Base-by-base conservation (phyloP, 2,888 invertebrate genomes). In the Erannis defoliaria region DNA sequence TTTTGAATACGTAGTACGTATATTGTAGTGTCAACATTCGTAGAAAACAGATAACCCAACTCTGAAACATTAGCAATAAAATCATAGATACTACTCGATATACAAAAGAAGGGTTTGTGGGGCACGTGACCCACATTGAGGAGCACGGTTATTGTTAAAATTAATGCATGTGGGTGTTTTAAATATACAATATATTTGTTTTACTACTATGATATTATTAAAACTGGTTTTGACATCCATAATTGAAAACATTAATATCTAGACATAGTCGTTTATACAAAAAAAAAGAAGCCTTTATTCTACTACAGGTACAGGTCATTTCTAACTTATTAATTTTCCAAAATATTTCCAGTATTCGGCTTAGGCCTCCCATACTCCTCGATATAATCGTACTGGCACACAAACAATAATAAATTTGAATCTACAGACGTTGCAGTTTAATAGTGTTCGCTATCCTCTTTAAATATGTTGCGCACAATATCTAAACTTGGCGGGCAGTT, bases 101-200 rank as follows among this genome's bases (percentile, higher is more conserved):
- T 12, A 48, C 19, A 23, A 9, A 19, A 38, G n/a, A 67, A 64
- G 61, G 65, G 61, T 75, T 68, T 72, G 67, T 58, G 53, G 55
- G 73, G 70, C 80, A 80, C 80, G 81, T 82, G 81, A 81, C 81
- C 80, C 81, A 77, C 80, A 82, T 81, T 70, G 66, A 73, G 64
- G 63, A 61, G 54, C 53, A 63, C 51, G 50, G 55, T n/a, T 40
- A 66, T 68, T 70, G 63, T n/a, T 42, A 55, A 68, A 58, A 46
- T 53, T 51, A 35, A 60, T 33, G 12, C 40, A 63, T 66, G 64
- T 42, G 68, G 59, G 66, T 45, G 59, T 62, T 55, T 48, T 19
- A 43, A 21, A 54, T 55, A 42, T 5, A 14, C 14, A 23, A 26
- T 8, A 0, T 14, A 43, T 8, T 14, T n/a, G 9, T 42, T 21